These are phyloP conservation scores for Eremobia ochroleuca DNA, from an alignment of 2,888 invertebrate genomes.

Conservation along the genomic window DNA sequence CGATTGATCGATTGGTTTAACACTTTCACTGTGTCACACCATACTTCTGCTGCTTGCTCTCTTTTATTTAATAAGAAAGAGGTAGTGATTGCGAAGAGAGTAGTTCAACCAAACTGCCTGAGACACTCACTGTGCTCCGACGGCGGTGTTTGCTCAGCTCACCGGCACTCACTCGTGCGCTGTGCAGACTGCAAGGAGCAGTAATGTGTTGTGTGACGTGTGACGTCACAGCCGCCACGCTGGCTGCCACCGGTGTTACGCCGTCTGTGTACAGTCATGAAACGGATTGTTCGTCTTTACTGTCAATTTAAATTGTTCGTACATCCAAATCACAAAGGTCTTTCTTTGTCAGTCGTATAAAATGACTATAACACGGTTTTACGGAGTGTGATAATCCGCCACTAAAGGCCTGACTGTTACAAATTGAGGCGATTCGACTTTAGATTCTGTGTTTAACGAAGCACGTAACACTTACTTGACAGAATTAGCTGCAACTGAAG, in stretches of 20 bases:
- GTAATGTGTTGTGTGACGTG: background rate
- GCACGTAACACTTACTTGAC: background rate
- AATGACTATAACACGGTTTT: background rate
- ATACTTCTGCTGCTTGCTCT: background rate
- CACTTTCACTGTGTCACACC: slow-evolving; percentile 43
- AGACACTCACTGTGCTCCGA: background rate
- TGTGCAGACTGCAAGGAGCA: background rate
- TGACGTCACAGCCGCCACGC: slow-evolving; percentile 5
- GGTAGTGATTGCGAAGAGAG: background rate
- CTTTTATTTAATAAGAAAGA: slow-evolving; percentile 1
- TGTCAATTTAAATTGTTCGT: background rate
- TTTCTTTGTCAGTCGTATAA: background rate
- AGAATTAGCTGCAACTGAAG: background rate
- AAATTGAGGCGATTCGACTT: background rate
- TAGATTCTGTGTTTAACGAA: too few species aligned
- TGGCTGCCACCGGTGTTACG: background rate
- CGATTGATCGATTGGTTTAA: slow-evolving; percentile 8
- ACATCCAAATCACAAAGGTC: background rate
- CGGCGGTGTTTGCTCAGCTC: background rate
- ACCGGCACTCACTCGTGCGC: too few species aligned
- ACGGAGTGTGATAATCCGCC: background rate
- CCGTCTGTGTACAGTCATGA: background rate
- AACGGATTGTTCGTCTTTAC: background rate
- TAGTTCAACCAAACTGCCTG: too few species aligned
- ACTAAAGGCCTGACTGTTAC: background rate